A percentile compares a stretch with the other conserved stretches of the same genome.
Conservation (phyloP, 2,113 vertebrate species). For the Jaculus jaculus region DNA sequence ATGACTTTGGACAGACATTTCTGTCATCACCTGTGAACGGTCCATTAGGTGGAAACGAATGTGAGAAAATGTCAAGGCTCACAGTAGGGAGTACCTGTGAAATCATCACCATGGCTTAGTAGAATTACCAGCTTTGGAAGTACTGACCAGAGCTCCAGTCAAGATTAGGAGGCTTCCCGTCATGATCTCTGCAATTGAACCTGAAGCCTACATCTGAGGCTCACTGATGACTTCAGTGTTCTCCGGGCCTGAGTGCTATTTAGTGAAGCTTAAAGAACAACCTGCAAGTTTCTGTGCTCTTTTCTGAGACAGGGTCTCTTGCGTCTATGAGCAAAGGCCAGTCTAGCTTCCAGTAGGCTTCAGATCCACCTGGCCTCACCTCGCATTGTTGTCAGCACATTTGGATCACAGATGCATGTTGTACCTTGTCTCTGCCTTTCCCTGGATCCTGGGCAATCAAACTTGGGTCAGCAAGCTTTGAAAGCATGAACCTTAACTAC, state of each 20-base stretch:
- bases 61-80: background rate
- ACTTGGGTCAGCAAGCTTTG: no score
- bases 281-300: no score
- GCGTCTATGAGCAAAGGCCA: no score
- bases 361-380: no score
- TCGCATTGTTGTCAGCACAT: no score
- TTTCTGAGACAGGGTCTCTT: no score
- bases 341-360: no score
- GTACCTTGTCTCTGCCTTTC: no score
- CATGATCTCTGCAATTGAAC: background rate
- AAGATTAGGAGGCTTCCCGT: background rate
- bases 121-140: background rate
- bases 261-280: no score
- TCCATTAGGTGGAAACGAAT: background rate
- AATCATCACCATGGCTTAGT: background rate
- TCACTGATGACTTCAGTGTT: background rate
- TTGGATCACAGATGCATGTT: no score
- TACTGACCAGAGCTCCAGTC: accelerated
- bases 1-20: background rate
- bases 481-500: no score
- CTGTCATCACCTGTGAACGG: background rate
- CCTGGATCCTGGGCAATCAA: no score
- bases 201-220: background rate
- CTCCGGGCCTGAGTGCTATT: background rate
- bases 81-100: background rate